Evolutionary conservation across 1,140 invertebrate species (phyloP).

Genomic region (Helicoverpa zea): DNA sequence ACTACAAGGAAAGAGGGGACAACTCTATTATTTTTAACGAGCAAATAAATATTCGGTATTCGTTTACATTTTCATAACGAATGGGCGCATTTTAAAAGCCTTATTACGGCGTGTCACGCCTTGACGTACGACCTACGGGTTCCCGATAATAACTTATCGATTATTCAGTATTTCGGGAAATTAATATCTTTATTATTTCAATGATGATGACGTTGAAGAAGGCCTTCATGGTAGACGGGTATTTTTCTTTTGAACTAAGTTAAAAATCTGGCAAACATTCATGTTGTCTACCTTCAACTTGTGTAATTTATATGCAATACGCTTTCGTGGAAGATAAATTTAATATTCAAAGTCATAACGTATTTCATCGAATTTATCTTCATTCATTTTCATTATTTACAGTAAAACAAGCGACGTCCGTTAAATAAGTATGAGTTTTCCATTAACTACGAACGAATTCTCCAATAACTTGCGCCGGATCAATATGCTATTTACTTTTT

Average conservation of each 20-base stretch:
- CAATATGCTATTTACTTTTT: constrained; percentile 70
- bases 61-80: constrained; percentile 74
- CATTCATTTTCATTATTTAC: constrained; percentile 29
- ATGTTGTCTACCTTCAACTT: too few species aligned
- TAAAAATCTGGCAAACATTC: too few species aligned
- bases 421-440: constrained; percentile 35
- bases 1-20: constrained; percentile 31
- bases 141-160: constrained; percentile 60
- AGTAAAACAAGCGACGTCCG: constrained; percentile 23
- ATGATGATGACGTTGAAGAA: not conserved
- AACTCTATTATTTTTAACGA: constrained; percentile 67
- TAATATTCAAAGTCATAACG: not conserved
- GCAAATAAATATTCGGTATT: constrained; percentile 73
- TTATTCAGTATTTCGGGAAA: constrained; percentile 52
- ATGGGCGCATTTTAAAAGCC: constrained; percentile 78
- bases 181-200: constrained; percentile 29
- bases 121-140: constrained; percentile 61
- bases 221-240: not conserved
- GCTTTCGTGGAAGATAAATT: not conserved
- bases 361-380: constrained; percentile 35
- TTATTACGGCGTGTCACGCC: constrained; percentile 70
- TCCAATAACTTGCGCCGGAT: constrained; percentile 51
- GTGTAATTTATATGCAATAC: not conserved
- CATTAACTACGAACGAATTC: constrained; percentile 36
- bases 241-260: not conserved